Percentiles rank a stretch among this genome's conserved stretches.
phyloP scores from a whole-genome alignment of 1,140 invertebrate species.

The Leptopilina boulardi region DNA sequence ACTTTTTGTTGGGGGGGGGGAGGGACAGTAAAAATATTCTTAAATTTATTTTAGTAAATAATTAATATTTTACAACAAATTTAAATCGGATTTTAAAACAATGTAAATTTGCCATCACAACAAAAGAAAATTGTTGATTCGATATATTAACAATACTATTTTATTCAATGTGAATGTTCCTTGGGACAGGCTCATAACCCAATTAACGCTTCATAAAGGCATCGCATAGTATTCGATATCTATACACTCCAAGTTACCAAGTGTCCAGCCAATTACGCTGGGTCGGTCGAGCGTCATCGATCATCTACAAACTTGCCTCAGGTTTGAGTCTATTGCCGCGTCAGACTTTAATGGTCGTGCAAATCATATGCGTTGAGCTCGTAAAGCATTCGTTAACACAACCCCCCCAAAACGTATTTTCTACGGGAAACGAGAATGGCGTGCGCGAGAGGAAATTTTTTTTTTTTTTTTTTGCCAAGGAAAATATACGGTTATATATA shows the following conservation, averaged over 20 bases:
- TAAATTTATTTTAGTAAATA: too few relatives aligned
- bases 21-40: too few relatives aligned
- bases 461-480: background rate
- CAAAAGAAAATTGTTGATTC: too few relatives aligned
- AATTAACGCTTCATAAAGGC: conserved; percentile 61
- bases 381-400: conserved; percentile 26
- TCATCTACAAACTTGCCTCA: conserved; percentile 44
- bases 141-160: too few relatives aligned
- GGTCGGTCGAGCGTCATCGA: conserved; percentile 53
- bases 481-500: conserved; percentile 9
- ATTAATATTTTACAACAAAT: too few relatives aligned
- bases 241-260: conserved; percentile 54
- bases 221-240: conserved; percentile 56
- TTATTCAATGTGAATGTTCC: background rate
- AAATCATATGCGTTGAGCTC: conserved; percentile 18
- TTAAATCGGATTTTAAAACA: too few relatives aligned
- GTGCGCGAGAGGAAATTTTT: background rate
- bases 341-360: conserved; percentile 21
- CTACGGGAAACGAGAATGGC: conserved; percentile 21
- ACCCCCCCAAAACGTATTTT: conserved; percentile 32
- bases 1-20: too few relatives aligned
- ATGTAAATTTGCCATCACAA: too few relatives aligned
- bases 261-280: conserved; percentile 55
- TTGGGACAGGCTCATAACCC: conserved; percentile 46
- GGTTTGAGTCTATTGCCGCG: background rate